Percentiles rank a stretch among this genome's conserved stretches.
phyloP scores from a whole-genome alignment of 2,113 vertebrate genomes.

The Solea senegalensis region DNA sequence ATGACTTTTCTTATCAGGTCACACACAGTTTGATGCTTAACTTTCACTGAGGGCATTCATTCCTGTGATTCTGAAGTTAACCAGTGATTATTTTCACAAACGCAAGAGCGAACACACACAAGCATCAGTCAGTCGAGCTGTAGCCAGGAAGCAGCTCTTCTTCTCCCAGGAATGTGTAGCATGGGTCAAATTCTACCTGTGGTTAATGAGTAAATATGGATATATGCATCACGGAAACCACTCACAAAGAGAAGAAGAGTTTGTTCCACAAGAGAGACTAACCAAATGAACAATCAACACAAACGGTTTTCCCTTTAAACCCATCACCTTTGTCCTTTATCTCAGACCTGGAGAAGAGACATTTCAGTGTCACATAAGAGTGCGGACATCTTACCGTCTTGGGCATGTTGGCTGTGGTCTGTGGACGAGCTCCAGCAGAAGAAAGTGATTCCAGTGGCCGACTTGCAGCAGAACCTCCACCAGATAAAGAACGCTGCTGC shows the following conservation, averaged over 20 bases:
- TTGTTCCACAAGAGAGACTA: not conserved
- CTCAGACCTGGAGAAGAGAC: conserved; percentile 1
- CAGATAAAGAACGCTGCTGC: conserved; percentile 63
- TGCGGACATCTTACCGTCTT: conserved; percentile 82
- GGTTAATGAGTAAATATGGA: conserved; percentile 80
- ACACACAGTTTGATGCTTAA: conserved; percentile 17
- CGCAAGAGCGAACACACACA: not conserved
- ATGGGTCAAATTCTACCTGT: conserved; percentile 72
- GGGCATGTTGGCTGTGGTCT: conserved; percentile 82
- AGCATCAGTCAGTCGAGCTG: not conserved
- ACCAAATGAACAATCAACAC: not conserved
- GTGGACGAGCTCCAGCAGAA: conserved; percentile 40
- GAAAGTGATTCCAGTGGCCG: conserved; percentile 58
- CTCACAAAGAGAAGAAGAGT: not conserved
- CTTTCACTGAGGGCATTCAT: conserved; percentile 1
- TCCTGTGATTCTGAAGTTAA: too few species aligned
- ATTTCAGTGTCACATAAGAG: not conserved
- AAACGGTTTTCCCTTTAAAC: not conserved
- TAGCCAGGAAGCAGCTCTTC: not conserved
- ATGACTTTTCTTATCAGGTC: conserved; percentile 43
- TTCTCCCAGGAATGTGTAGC: conserved; percentile 43
- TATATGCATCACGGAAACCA: conserved; percentile 32
- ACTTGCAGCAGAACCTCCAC: conserved; percentile 49
- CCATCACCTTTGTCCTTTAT: not conserved
- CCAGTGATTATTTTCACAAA: not conserved